Percentiles rank a stretch among this genome's conserved stretches.
These are phyloP conservation scores for Pleuronectes platessa DNA, from an alignment of 2,113 vertebrate species.

Conservation along the genomic window DNA sequence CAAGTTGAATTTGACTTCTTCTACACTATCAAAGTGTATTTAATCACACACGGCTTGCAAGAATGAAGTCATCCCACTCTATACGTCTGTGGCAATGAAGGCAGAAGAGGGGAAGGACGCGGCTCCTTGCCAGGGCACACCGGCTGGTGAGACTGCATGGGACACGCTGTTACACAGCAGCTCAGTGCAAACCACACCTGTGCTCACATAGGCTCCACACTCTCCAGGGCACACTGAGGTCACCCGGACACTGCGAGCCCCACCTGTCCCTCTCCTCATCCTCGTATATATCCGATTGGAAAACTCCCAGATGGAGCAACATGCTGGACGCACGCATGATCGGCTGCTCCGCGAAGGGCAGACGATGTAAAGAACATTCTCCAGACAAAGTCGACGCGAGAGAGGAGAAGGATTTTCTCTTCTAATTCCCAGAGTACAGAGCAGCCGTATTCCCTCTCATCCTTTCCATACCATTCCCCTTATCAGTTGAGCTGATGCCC, in stretches of 20 bases:
- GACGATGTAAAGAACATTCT: conserved; percentile 10
- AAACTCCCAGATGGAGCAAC: conserved; percentile 30
- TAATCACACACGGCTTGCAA: conserved; percentile 36
- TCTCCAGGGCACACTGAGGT: conserved; percentile 65
- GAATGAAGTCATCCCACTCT: conserved; percentile 62
- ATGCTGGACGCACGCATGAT: conserved; percentile 22
- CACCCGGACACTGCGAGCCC: conserved; percentile 61
- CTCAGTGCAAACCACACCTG: conserved; percentile 73
- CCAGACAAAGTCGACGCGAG: conserved; percentile 18
- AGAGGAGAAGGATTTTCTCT: conserved; percentile 18
- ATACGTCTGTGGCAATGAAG: conserved; percentile 51
- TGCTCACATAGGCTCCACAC: conserved; percentile 53
- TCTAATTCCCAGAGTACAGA: conserved; percentile 31
- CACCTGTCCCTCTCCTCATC: conserved; percentile 60
- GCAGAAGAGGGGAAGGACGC: conserved; percentile 75
- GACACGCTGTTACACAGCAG: conserved; percentile 66
- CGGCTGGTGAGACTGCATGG: conserved; percentile 73
- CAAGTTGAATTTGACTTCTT: conserved; percentile 2
- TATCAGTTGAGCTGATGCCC: conserved; percentile 47
- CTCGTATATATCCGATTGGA: conserved; percentile 38
- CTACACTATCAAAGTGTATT: conserved; percentile 23
- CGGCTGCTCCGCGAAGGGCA: conserved; percentile 17
- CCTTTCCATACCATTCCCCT: conserved; percentile 24
- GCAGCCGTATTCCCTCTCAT: conserved; percentile 20
- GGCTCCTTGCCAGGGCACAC: conserved; percentile 71